Percentiles rank a stretch among this genome's conserved stretches.
phyloP scores from a whole-genome alignment of 2,797 vertebrate genomes.

The Cossypha niveicapilla region DNA sequence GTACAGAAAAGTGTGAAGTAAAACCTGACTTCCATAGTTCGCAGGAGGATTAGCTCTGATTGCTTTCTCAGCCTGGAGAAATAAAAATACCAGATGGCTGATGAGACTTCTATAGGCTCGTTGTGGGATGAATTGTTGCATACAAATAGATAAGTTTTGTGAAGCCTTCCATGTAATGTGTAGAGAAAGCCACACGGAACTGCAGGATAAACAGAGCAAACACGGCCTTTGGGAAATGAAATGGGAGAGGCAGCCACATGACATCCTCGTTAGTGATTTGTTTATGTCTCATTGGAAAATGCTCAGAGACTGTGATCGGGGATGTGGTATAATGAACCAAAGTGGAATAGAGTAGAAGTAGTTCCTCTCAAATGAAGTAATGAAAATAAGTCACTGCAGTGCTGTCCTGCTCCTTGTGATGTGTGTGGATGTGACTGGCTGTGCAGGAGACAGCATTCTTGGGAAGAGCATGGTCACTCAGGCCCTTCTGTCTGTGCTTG shows the following conservation, averaged over 20 bases:
- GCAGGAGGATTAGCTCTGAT: conserved; percentile 64
- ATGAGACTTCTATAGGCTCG: conserved; percentile 49
- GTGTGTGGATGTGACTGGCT: not conserved
- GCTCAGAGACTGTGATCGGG: not conserved
- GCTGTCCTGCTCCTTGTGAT: not conserved
- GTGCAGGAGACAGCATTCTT: not conserved
- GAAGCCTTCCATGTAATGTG: conserved; percentile 20
- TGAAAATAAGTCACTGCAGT: not conserved
- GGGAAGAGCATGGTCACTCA: not conserved
- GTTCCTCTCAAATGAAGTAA: conserved; percentile 40
- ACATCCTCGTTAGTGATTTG: conserved; percentile 34
- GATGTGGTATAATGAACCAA: not conserved
- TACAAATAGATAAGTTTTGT: conserved; percentile 42
- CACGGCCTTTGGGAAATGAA: conserved; percentile 15
- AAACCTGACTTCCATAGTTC: conserved; percentile 63
- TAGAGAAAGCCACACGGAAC: not conserved
- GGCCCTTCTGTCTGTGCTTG: not conserved
- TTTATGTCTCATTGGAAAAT: conserved; percentile 54
- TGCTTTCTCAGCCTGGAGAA: conserved; percentile 70
- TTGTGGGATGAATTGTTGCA: conserved; percentile 52
- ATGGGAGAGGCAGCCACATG: conserved; percentile 36
- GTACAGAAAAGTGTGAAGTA: conserved; percentile 56
- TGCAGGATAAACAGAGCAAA: conserved; percentile 19
- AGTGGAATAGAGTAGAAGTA: not conserved
- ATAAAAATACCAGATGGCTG: conserved; percentile 71